These are phyloP conservation scores for Drosophila rellima DNA, from an alignment of 2,888 invertebrate genomes.

Conservation along the genomic window DNA sequence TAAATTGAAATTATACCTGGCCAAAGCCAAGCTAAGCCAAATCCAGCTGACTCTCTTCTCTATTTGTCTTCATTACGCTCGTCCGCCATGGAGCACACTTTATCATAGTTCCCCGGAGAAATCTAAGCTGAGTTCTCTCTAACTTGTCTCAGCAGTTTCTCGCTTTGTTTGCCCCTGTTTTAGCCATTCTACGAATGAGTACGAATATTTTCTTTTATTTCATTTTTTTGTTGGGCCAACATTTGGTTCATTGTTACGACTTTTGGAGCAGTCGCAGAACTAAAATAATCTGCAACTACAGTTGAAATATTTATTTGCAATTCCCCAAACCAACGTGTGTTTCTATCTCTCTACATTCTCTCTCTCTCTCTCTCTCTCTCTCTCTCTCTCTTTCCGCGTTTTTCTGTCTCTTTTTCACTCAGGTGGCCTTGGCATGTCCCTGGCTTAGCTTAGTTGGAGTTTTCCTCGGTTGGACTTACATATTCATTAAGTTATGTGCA, in stretches of 20 bases:
- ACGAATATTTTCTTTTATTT: conserved; percentile 21
- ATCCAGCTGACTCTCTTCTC: conserved; percentile 33
- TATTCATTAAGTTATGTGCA: conserved; percentile 51
- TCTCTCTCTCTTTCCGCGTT: not conserved
- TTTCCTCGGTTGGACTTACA: conserved; percentile 11
- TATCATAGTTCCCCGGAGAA: conserved; percentile 72
- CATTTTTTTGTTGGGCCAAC: conserved; percentile 37
- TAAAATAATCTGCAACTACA: conserved; percentile 81
- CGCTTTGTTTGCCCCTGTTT: conserved; percentile 39
- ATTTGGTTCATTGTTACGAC: conserved; percentile 52
- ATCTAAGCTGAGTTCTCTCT: conserved; percentile 68
- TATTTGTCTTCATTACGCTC: conserved; percentile 77
- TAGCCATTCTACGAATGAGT: conserved; percentile 16
- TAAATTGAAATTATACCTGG: conserved; percentile 70
- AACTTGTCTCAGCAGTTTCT: conserved; percentile 57
- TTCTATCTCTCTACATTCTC: conserved; percentile 3
- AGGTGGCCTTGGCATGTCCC: conserved; percentile 34
- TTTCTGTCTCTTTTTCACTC: not conserved
- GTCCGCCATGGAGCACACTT: conserved; percentile 58
- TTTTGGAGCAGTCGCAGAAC: conserved; percentile 51
- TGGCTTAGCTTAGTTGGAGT: conserved; percentile 13
- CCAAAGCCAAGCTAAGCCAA: conserved; percentile 48
- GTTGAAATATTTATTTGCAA: conserved; percentile 83
- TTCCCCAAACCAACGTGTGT: conserved; percentile 77
- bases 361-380: not conserved